Base-by-base conservation (phyloP, 2,113 vertebrate genomes). In the Cyprinodon variegatus region DNA sequence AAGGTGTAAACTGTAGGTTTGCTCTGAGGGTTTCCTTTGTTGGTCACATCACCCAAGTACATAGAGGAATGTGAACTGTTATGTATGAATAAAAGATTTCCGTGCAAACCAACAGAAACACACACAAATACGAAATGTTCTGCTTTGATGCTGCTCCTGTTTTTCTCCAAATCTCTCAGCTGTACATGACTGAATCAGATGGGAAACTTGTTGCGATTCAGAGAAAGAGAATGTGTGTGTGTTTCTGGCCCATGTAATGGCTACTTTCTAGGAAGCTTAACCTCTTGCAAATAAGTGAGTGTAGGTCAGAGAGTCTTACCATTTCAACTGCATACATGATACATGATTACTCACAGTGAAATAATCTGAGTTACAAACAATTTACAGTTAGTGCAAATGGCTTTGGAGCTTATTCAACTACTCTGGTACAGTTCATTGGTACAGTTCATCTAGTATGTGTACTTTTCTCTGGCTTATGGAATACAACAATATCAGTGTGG, bases 281-380 rank as follows among this genome's bases (percentile, higher is more conserved):
- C 37, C 66, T 20, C 3, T 41, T 68, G 50, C 67, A 66, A 77
- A 36, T 11, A 12, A 70, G 37, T 72, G 72, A 78, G 45, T 77
- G 68, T 65, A 79, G 76, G 70, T 81, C 77, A 85, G 46, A 69
- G 39, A 61, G 68, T 71, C 50, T 36, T 67, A 48, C 62, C 67
- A 78, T 64, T 74, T 75, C 66, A 48, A 65, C 59, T 68, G 68
- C 46, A 65, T 72, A 81, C 87, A 73, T 68, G 40, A 67, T 70
- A n/a, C n/a, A n/a, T n/a, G n/a, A n/a, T n/a, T 74, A 76, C 70
- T 83, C 48, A 50, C 74, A 77, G 3, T 85, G 74, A 84, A 82
- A 71, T 82, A 61, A 80, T 76, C 69, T 36, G 65, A 71, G 74
- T 74, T 82, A 66, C 41, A 72, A 46, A 46, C 70, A 6, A 20